Base-by-base conservation (phyloP, 2,888 invertebrate genomes). In the Formica aserva region DNA sequence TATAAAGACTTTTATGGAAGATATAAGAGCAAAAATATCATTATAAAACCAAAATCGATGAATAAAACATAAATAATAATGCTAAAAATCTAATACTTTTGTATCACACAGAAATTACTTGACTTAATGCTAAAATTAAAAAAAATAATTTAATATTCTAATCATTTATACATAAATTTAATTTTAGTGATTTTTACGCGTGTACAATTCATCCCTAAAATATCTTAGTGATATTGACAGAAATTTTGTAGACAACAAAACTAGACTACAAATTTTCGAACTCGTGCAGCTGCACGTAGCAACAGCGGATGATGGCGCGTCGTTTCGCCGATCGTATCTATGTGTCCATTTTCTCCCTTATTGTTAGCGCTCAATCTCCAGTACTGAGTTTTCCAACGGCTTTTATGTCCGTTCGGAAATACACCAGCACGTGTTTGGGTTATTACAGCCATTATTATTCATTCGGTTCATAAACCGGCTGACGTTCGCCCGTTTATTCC, bases 281-380 rank as follows among this genome's bases (percentile, higher is more conserved):
- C 57, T 77, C 60, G 77, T 81, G 66, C 90, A 87, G 84, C 84
- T 88, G 88, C 72, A 83, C 67, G 88, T 41, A 35, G 29, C 57
- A 29, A 72, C 55, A 35, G 69, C 55, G 72, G 48, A 72, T 29
- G 66, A 71, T 66, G 88, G 45, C 72, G 65, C 77, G 82, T 45
- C 80, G 85, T 87, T 89, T 85, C 86, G 75, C 81, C 86, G 88
- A 88, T 87, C 78, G 81, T 88, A 65, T 81, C 88, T 87, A 82
- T 85, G 81, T 84, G 83, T 83, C 76, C 82, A 87, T 88, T 88
- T 85, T 83, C 81, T n/a, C 72, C 69, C 88, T 88, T 86, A 88
- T 88, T 88, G 86, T 88, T 81, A 78, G 62, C 83, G 81, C 85
- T 82, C 86, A 82, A 86, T 88, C 88, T 85, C 85, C 85, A 57